These are phyloP conservation scores for Megaptera novaeangliae DNA, from an alignment of 2,113 vertebrate genomes.

Conservation along the genomic window DNA sequence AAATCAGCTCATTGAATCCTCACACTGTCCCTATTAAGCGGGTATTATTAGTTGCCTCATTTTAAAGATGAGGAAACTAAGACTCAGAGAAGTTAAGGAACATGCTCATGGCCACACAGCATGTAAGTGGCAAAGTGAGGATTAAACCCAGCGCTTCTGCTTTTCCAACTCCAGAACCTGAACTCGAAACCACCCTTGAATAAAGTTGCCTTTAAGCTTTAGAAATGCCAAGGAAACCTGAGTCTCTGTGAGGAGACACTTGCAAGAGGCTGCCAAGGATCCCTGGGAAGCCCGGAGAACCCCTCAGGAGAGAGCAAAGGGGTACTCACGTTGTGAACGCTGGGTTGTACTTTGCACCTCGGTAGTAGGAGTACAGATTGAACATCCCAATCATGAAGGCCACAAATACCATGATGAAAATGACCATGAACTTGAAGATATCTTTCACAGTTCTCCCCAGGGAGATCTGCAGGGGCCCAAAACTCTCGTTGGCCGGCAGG, in stretches of 20 bases:
- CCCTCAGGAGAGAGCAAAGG: fast-evolving
- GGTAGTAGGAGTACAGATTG: conserved; percentile 98
- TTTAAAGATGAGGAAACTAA: neutral
- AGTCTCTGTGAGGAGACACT: neutral
- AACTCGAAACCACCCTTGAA: neutral
- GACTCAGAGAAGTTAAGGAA: neutral
- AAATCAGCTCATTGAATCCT: neutral
- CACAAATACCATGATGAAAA: conserved; percentile 99
- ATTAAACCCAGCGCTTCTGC: neutral
- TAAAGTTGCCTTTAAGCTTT: neutral
- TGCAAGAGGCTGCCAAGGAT: neutral
- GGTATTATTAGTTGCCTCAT: neutral
- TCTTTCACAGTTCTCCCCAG: conserved; percentile 97
- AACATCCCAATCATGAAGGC: conserved; percentile 99
- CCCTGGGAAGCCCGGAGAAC: neutral
- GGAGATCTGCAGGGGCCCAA: conserved; percentile 97
- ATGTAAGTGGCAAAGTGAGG: neutral
- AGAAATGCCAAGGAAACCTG: neutral
- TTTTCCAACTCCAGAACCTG: neutral
- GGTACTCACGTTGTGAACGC: conserved; percentile 97
- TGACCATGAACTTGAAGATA: conserved; percentile 99
- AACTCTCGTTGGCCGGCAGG: conserved; percentile 98
- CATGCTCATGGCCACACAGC: neutral
- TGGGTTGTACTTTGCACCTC: conserved; percentile 97
- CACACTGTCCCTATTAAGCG: neutral